Conservation (phyloP, 2,888 invertebrate genomes). For the Caenorhabditis plicata region DNA sequence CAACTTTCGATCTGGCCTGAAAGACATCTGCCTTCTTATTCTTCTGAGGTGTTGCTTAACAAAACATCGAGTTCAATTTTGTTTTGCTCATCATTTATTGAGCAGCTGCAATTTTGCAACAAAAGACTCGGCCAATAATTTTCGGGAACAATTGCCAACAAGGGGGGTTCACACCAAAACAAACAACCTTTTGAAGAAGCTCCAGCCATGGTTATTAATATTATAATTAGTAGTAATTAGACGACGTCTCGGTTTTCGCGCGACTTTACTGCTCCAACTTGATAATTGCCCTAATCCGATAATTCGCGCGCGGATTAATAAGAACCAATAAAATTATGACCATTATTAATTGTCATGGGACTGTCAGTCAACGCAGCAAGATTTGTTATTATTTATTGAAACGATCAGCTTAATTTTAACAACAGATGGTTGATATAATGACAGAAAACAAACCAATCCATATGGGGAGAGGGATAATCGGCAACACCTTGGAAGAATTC, state of each 20-base stretch:
- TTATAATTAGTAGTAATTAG: too few species aligned
- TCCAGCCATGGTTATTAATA: not conserved
- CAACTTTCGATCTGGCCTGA: too few species aligned
- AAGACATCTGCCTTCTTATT: slow-evolving; percentile 14
- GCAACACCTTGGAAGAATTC: too few species aligned
- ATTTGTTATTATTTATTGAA: not conserved
- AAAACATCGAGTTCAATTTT: slow-evolving; percentile 5
- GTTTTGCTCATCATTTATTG: not conserved
- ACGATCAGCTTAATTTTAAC: not conserved
- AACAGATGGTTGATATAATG: slow-evolving; percentile 31
- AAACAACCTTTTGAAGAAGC: slow-evolving; percentile 28
- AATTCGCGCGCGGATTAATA: too few species aligned
- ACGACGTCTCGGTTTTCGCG: too few species aligned
- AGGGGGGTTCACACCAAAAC: slow-evolving; percentile 18
- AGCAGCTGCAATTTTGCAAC: slow-evolving; percentile 35
- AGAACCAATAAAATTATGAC: not conserved
- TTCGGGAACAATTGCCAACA: too few species aligned
- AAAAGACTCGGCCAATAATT: too few species aligned
- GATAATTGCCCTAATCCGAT: too few species aligned
- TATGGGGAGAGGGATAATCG: not conserved
- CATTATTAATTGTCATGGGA: not conserved
- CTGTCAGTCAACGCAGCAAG: not conserved
- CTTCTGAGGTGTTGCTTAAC: slow-evolving; percentile 18
- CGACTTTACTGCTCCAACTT: too few species aligned
- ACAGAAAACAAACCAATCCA: not conserved